Base-by-base conservation (phyloP, 2,113 vertebrate species). In the Cololabis saira region DNA sequence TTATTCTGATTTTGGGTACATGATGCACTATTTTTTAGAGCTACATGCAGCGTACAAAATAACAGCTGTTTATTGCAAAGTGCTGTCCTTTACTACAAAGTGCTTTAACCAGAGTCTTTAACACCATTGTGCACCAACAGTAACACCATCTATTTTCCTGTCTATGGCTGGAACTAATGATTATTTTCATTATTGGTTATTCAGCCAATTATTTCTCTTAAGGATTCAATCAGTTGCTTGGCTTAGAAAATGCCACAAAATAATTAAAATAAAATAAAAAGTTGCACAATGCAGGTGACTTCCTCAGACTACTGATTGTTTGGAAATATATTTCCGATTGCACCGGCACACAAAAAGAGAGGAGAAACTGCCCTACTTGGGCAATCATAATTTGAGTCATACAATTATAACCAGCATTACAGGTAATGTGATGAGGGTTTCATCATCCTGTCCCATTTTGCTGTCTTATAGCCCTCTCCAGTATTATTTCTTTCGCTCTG, bases 361-460 rank as follows among this genome's bases (percentile, higher is more conserved):
- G 6, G 33, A 11, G 33, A 11, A 37, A 37, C 6, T 37, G 33
- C 3, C 16, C 27, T 50, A 70, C 17, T 18, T 40, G 22, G 53
- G n/a, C 42, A 67, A 51, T 44, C 30, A 57, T 21, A 57, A 40
- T 63, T 51, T 79, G 33, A 68, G 13, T 76, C 56, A 71, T 44
- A 44, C 41, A 74, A 48, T 64, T 45, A 58, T 33, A 76, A 49
- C 27, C 40, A 18, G 30, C 54, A 70, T 47, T 19, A 10, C 54
- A 61, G 43, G 53, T 50, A 59, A 54, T 61, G 42, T 37, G 17
- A 27, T 16, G 15, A 66, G 49, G 22, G 44, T n/a, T 61, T 70
- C 37, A 58, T 78, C 71, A 76, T 63, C 45, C 54, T 30, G 44
- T 72, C 50, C 61, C 41, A 61, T 78, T 71, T 59, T 57, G 47